These are phyloP conservation scores for Chelidonichthys spinosus DNA, from an alignment of 2,797 vertebrate genomes.

Conservation along the genomic window DNA sequence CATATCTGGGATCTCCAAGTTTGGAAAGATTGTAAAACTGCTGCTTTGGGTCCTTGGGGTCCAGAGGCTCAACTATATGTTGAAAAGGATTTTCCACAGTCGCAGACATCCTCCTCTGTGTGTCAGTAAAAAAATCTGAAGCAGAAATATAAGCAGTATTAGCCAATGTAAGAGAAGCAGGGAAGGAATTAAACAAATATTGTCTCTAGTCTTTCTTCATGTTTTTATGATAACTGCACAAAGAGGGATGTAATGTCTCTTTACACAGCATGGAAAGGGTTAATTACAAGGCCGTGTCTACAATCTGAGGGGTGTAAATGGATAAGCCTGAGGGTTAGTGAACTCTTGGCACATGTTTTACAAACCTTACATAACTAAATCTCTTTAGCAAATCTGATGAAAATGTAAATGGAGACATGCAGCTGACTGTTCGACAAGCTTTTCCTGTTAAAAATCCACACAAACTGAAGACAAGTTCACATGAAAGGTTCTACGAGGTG, in stretches of 20 bases:
- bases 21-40: conserved; percentile 93
- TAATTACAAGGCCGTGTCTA: neutral
- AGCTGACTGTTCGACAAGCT: neutral
- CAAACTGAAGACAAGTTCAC: neutral
- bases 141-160: neutral
- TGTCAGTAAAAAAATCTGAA: conserved; percentile 10
- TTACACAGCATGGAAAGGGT: neutral
- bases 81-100: conserved; percentile 89
- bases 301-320: neutral
- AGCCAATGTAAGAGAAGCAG: neutral
- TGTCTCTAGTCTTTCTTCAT: neutral
- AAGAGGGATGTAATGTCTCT: neutral
- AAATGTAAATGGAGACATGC: neutral
- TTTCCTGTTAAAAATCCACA: neutral
- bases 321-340: conserved; percentile 44
- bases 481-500: neutral
- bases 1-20: conserved; percentile 91
- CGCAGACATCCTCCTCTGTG: conserved; percentile 57
- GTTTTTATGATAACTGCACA: neutral
- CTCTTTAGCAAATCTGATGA: conserved; percentile 2
- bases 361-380: conserved; percentile 46
- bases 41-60: conserved; percentile 83
- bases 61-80: conserved; percentile 87
- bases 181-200: neutral
- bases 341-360: conserved; percentile 28